Evolutionary conservation across 2,888 invertebrate genomes (phyloP).

Genomic region (Polymixis flavicincta): DNA sequence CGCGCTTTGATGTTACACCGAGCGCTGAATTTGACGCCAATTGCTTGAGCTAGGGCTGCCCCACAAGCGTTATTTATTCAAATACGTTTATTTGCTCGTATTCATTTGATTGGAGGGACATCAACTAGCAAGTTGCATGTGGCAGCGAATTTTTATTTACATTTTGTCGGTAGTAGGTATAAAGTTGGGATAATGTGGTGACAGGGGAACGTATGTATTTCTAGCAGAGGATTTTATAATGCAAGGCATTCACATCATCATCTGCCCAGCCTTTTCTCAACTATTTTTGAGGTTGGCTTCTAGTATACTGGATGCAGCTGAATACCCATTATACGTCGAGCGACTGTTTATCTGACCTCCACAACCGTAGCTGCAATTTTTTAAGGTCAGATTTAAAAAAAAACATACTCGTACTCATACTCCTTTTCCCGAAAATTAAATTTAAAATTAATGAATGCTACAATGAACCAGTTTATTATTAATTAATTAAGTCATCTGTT

Average conservation of each 20-base stretch:
- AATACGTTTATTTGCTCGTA: constrained; percentile 80
- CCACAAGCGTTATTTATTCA: constrained; percentile 79
- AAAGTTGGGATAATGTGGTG: constrained; percentile 2
- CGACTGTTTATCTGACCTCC: no score
- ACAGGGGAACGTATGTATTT: neutral
- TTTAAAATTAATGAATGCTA: neutral
- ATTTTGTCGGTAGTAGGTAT: constrained; percentile 8
- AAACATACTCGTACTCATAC: no score
- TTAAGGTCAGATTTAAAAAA: no score
- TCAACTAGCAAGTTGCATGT: constrained; percentile 43
- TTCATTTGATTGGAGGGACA: constrained; percentile 76
- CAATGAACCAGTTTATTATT: neutral
- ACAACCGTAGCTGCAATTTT: no score
- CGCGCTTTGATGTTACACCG: constrained; percentile 77
- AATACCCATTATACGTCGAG: no score
- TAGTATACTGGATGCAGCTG: no score
- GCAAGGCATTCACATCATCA: no score
- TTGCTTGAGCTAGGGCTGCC: constrained; percentile 77
- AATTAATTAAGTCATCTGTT: constrained; percentile 1
- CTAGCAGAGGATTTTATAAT: neutral
- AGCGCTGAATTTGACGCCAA: constrained; percentile 80
- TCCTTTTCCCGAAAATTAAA: no score
- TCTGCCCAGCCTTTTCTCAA: no score
- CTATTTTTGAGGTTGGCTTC: no score
- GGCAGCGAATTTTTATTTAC: constrained; percentile 33